A percentile compares a stretch with the other conserved stretches of the same genome.
These are phyloP conservation scores for Clarias platycephalus DNA, from an alignment of 2,797 vertebrate species.

Conservation along the genomic window DNA sequence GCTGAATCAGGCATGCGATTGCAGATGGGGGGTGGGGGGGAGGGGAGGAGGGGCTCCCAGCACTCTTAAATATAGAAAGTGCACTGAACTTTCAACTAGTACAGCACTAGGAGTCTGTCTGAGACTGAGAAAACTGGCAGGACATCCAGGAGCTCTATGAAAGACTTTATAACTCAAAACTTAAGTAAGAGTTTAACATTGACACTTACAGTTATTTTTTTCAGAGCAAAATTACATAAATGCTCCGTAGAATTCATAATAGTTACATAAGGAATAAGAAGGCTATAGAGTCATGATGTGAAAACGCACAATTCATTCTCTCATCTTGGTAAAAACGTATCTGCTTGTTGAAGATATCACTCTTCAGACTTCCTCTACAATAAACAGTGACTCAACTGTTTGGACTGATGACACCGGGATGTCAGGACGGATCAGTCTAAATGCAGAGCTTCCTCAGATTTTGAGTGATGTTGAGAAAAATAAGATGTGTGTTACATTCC, in stretches of 20 bases:
- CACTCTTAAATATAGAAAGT: constrained; percentile 64
- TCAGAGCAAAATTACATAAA: not conserved
- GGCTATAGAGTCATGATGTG: not conserved
- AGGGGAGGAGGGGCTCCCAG: not conserved
- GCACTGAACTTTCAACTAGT: constrained; percentile 48
- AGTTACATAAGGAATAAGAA: not conserved
- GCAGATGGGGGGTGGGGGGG: not conserved
- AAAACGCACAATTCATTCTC: not conserved
- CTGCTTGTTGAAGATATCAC: not conserved
- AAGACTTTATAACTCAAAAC: constrained; percentile 1
- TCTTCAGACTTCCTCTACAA: not conserved
- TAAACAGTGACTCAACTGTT: not conserved
- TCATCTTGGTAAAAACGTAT: too few relatives aligned
- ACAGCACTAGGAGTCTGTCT: not conserved
- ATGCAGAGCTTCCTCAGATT: not conserved
- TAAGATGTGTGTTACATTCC: too few relatives aligned
- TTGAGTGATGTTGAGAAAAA: not conserved
- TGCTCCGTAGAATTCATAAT: not conserved
- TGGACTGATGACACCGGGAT: not conserved
- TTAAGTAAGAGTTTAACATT: not conserved
- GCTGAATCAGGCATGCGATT: constrained; percentile 38
- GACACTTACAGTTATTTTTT: not conserved
- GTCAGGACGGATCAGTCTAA: not conserved
- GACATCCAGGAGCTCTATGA: not conserved
- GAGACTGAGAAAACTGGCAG: not conserved